These are phyloP conservation scores for Daktulosphaira vitifoliae DNA, from an alignment of 1,140 invertebrate genomes.

Conservation along the genomic window DNA sequence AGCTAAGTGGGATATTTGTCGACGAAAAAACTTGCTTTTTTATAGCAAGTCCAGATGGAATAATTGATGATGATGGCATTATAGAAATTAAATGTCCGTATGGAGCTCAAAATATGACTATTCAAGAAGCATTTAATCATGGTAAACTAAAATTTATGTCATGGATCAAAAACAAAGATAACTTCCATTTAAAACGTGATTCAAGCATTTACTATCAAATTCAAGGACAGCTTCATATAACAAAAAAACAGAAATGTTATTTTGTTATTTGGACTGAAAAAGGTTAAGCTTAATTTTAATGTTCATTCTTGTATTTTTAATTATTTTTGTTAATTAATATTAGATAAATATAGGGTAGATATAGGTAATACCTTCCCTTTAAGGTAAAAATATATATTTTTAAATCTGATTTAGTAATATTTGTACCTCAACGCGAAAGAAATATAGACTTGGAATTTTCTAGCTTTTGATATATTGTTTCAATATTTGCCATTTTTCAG, in stretches of 20 bases:
- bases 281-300: no score
- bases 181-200: neutral
- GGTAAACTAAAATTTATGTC: neutral
- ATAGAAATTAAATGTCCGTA: constrained; percentile 12
- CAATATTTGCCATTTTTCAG: no score
- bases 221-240: neutral
- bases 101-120: neutral
- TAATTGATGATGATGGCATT: neutral
- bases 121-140: neutral
- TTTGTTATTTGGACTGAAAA: constrained; percentile 5
- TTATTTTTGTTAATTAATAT: no score
- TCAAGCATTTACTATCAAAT: constrained; percentile 2
- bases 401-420: no score
- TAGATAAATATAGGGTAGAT: no score
- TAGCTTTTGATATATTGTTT: no score
- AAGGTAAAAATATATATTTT: no score
- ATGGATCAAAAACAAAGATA: neutral
- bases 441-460: no score
- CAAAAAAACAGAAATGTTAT: neutral
- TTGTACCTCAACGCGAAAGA: no score
- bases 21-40: neutral
- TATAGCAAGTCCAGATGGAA: neutral
- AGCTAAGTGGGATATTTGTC: neutral
- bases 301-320: no score
- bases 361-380: no score